phyloP scores from a whole-genome alignment of 2,797 vertebrate species.

The Denticeps clupeoides region DNA sequence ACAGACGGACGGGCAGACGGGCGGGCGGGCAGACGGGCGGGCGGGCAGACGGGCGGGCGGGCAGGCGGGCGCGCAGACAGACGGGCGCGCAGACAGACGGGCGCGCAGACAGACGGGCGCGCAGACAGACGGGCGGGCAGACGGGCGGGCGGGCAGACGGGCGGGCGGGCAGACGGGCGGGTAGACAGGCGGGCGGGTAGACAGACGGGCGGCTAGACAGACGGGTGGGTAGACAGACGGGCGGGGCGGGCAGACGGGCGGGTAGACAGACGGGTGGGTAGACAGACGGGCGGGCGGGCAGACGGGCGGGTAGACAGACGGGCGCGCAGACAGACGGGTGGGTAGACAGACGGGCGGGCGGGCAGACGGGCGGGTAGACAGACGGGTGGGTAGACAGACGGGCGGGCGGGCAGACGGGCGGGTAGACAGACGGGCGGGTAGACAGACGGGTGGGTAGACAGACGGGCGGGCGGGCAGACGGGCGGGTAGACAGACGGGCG shows the following conservation, averaged over 20 bases:
- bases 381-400: background rate
- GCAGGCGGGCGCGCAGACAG: background rate
- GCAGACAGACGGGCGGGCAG: rapidly evolving
- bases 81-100: no score
- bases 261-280: rapidly evolving
- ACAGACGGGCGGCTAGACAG: background rate
- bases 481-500: background rate
- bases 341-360: conserved; percentile 1
- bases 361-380: background rate
- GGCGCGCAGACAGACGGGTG: conserved; percentile 9
- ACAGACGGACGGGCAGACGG: no score
- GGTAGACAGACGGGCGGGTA: conserved; percentile 2
- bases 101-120: background rate
- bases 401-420: no score
- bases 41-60: rapidly evolving
- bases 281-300: background rate
- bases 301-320: background rate
- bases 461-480: background rate
- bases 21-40: background rate
- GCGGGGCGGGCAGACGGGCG: no score
- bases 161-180: no score
- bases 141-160: background rate
- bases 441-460: conserved; percentile 2
- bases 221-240: background rate
- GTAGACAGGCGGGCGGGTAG: rapidly evolving